These are phyloP conservation scores for Azorinus chamasolen DNA, from an alignment of 2,888 invertebrate species.

Conservation along the genomic window DNA sequence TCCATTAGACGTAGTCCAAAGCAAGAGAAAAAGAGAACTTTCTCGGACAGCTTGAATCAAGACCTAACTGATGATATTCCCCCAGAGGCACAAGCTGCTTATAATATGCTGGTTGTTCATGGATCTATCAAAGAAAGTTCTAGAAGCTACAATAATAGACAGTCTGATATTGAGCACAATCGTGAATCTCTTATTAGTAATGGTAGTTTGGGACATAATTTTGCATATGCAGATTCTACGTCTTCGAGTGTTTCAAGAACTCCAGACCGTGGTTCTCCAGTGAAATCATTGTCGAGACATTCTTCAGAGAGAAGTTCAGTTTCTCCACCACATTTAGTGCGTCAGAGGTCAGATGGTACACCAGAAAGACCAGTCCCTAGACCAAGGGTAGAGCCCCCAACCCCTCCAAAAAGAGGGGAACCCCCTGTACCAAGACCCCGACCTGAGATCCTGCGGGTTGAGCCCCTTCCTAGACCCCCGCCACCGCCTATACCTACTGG, in stretches of 20 bases:
- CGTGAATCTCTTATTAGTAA: conserved; percentile 52
- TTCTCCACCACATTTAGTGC: conserved; percentile 54
- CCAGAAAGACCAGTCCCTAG: conserved; percentile 72
- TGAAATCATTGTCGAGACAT: conserved; percentile 66
- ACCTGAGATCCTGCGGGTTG: conserved; percentile 79
- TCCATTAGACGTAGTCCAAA: conserved; percentile 88
- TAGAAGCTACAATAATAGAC: conserved; percentile 19
- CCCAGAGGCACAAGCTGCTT: conserved; percentile 96
- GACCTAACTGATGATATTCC: conserved; percentile 88
- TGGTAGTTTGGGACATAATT: conserved; percentile 57
- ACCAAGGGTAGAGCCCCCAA: conserved; percentile 71
- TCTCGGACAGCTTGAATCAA: conserved; percentile 91
- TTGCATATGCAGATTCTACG: conserved; percentile 53
- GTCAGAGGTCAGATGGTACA: conserved; percentile 45
- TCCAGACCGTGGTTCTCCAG: conserved; percentile 61
- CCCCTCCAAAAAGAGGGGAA: conserved; percentile 64
- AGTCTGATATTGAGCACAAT: conserved; percentile 3
- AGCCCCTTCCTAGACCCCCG: conserved; percentile 74
- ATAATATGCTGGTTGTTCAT: conserved; percentile 95
- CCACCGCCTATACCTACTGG: conserved; percentile 67
- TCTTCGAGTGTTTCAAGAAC: conserved; percentile 60
- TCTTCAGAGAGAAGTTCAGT: conserved; percentile 59
- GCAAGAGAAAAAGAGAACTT: conserved; percentile 91
- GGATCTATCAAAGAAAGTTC: conserved; percentile 74
- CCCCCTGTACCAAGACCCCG: conserved; percentile 73